These are phyloP conservation scores for Falco berigora DNA, from an alignment of 2,797 vertebrate species.

Conservation along the genomic window DNA sequence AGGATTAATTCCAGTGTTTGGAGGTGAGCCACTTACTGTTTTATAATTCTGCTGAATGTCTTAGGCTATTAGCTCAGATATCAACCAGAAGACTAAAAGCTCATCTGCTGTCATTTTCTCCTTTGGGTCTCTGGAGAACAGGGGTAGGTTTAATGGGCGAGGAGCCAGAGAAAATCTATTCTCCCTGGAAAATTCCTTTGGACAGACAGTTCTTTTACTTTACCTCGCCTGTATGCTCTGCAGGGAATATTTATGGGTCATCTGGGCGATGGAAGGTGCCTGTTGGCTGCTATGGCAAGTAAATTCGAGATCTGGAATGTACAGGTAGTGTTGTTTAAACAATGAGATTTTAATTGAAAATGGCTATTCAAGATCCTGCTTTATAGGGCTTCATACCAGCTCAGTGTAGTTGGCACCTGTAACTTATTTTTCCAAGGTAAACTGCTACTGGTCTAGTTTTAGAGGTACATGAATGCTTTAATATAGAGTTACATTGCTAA, in stretches of 20 bases:
- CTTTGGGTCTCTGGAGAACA: background rate
- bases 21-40: background rate
- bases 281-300: background rate
- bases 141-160: background rate
- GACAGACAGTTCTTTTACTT: background rate
- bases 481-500: background rate
- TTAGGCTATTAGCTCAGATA: slow-evolving; percentile 14
- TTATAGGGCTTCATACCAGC: background rate
- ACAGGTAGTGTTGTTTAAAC: background rate
- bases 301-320: background rate
- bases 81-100: slow-evolving; percentile 3
- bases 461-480: background rate
- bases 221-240: background rate
- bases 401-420: background rate
- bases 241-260: background rate
- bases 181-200: background rate
- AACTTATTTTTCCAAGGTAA: background rate
- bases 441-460: background rate
- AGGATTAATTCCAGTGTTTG: slow-evolving; percentile 4
- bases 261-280: background rate
- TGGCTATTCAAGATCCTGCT: background rate
- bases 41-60: background rate
- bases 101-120: background rate
- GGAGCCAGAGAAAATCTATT: background rate
- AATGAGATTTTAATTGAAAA: background rate